Evolutionary conservation across 2,888 invertebrate species (phyloP), one percentile per base, ranked within the genome.

Genomic region (Camptogramma bilineatum): DNA sequence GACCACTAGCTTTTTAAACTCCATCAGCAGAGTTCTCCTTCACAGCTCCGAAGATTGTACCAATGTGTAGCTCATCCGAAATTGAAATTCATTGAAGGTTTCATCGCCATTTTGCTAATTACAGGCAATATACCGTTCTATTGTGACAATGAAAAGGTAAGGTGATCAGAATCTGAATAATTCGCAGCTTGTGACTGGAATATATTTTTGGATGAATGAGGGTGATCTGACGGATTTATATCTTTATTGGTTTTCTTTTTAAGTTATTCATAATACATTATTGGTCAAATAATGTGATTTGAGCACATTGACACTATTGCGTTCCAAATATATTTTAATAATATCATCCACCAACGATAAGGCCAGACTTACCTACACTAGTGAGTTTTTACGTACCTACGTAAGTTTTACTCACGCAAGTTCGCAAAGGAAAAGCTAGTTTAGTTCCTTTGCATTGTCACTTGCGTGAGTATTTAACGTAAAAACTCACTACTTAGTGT

Each of bases 81-180:
- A 44, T 44, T 44, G 44, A 17, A 44, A 44, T 44, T 44, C 44
- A 16, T 17, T 44, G 16, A 13, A 44, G 44, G 44, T 44, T 39
- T 13, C 34, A 44, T 16, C 17, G 16, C 16, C 44, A 17, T 44
- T 44, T 44, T 16, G 44, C 8, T 44, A 44, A 44, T 44, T 44
- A 44, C 16, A 44, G 44, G 44, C 44, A 44, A 44, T 44, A 17
- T 17, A 44, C 16, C 1, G 44, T 17, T 17, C 44, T 8, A 17
- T 44, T 44, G 34, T 39, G 34, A 39, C 7, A 28, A 1, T 44
- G 44, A 8, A 39, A 44, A 44, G 44, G 16, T 17, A 44, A 44
- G 44, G 44, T 8, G 17, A 44, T 44, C 44, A 44, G 44, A 17
- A 42, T 2, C 42, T 42, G 42, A 42, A 44, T 39, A 39, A 39